Percentiles rank a stretch among this genome's conserved stretches.
Conservation (phyloP, 2,797 vertebrate species). For the Mormyrus hasselquistii region DNA sequence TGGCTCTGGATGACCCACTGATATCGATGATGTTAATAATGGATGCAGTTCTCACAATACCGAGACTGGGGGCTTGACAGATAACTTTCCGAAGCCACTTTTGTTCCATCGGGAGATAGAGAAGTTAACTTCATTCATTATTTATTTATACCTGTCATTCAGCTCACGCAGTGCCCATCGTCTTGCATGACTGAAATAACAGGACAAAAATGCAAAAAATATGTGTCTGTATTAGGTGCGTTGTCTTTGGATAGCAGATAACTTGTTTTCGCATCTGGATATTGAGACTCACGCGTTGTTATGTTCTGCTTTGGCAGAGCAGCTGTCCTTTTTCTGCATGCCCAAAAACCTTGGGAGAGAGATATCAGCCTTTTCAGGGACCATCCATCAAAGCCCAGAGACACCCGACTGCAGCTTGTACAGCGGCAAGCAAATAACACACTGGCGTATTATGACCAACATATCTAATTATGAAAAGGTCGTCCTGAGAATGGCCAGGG, state of each 20-base stretch:
- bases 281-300: background rate
- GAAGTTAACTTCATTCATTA: background rate
- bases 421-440: background rate
- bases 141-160: background rate
- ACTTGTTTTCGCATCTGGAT: background rate
- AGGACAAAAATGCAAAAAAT: background rate
- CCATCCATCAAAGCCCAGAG: background rate
- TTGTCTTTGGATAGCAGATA: background rate
- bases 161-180: background rate
- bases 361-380: background rate
- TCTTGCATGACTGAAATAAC: background rate
- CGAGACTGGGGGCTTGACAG: background rate
- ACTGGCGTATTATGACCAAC: background rate
- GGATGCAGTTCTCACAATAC: constrained; percentile 8
- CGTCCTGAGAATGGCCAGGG: background rate
- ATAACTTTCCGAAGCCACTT: constrained; percentile 4
- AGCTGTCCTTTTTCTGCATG: background rate
- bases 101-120: background rate
- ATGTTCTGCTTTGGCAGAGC: background rate
- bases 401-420: background rate
- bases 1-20: background rate
- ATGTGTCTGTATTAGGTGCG: background rate
- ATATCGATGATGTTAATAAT: constrained; percentile 10
- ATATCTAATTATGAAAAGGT: background rate
- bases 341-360: background rate